Percentiles rank a stretch among this genome's conserved stretches.
Conservation (phyloP, 2,888 invertebrate species). For the Andrena bicolor region DNA sequence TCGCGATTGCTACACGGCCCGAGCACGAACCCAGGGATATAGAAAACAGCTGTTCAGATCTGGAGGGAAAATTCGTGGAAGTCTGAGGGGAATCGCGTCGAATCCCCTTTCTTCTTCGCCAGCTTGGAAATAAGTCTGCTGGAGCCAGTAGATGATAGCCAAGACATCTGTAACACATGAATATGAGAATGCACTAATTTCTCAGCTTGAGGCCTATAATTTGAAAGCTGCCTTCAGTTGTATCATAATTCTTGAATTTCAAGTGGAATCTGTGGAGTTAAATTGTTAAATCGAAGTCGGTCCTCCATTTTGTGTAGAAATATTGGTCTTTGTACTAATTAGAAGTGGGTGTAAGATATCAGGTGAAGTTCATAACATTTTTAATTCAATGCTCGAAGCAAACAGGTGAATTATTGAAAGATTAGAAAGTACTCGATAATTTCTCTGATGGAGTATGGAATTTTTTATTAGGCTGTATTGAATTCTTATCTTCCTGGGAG, state of each 20-base stretch:
- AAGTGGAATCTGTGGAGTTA: no score
- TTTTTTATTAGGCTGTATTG: no score
- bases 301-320: no score
- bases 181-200: neutral
- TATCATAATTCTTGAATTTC: no score
- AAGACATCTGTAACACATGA: neutral
- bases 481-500: no score
- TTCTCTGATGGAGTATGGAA: neutral
- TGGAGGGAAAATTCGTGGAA: conserved; percentile 22
- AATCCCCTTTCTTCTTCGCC: neutral
- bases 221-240: no score
- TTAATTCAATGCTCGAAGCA: no score
- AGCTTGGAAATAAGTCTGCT: neutral
- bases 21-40: conserved; percentile 12
- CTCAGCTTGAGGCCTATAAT: neutral
- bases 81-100: neutral
- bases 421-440: neutral
- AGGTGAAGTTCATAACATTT: no score
- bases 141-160: neutral
- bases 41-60: conserved; percentile 41
- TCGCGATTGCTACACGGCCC: conserved; percentile 31
- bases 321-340: no score
- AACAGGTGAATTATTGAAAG: neutral
- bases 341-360: no score
- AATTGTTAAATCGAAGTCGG: no score